phyloP scores from a whole-genome alignment of 2,888 invertebrate species.

The Clostera curtula region DNA sequence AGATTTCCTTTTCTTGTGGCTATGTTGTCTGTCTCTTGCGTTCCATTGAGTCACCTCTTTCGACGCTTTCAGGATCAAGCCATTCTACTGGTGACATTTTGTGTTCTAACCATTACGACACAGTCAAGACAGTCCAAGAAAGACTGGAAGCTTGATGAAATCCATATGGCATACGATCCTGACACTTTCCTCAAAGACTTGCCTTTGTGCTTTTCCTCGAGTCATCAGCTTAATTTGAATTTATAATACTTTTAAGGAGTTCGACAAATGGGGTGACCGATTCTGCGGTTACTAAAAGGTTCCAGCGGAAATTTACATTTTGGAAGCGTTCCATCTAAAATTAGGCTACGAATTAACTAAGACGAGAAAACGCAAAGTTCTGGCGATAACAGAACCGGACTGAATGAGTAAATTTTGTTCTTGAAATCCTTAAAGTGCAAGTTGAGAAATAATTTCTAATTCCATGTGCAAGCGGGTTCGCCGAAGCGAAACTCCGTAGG shows the following conservation, averaged over 20 bases:
- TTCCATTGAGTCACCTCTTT: no score
- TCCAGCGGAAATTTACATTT: constrained; percentile 7
- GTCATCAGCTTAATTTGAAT: constrained; percentile 14
- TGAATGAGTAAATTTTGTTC: background rate
- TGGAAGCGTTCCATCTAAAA: constrained; percentile 6
- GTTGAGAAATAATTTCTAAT: constrained; percentile 33
- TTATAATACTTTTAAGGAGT: constrained; percentile 16
- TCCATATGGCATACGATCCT: no score
- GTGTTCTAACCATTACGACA: no score
- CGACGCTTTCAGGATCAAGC: no score
- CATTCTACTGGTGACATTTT: no score
- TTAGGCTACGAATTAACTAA: background rate
- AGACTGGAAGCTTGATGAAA: no score
- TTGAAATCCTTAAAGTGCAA: constrained; percentile 22
- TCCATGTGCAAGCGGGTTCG: constrained; percentile 25
- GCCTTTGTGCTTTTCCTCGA: constrained; percentile 2
- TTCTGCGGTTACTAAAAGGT: constrained; percentile 8
- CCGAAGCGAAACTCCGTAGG: constrained; percentile 23
- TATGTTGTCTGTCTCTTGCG: no score
- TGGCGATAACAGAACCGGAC: background rate
- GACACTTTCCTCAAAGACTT: constrained; percentile 1
- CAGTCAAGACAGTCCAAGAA: no score
- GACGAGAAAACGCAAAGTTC: background rate
- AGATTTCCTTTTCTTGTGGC: no score
- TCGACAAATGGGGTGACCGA: constrained; percentile 11